phyloP scores from a whole-genome alignment of 1,140 invertebrate genomes.

The Hylaeus anthracinus region DNA sequence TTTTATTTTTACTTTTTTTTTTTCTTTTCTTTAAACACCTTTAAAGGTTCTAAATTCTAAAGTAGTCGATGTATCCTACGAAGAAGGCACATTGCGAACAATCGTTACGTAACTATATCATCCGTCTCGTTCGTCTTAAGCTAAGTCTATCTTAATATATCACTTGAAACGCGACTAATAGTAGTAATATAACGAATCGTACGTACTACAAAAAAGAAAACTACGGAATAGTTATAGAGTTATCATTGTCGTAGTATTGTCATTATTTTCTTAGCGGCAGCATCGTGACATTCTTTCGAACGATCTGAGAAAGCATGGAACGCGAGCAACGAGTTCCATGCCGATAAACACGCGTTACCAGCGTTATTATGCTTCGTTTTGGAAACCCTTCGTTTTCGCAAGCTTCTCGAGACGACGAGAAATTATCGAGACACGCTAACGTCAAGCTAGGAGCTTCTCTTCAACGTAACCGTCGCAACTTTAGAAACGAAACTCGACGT shows the following conservation, averaged over 20 bases:
- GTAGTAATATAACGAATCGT: slow-evolving; percentile 36
- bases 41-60: slow-evolving; percentile 22
- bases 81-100: slow-evolving; percentile 72
- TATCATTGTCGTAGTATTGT: slow-evolving; percentile 40
- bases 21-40: slow-evolving; percentile 9
- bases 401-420: neutral
- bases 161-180: slow-evolving; percentile 70
- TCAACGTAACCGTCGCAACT: too few relatives aligned
- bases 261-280: slow-evolving; percentile 44
- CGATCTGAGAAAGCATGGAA: neutral
- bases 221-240: slow-evolving; percentile 49
- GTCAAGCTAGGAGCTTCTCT: too few relatives aligned
- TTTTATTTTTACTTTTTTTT: slow-evolving; percentile 14
- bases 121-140: slow-evolving; percentile 62
- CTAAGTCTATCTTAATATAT: slow-evolving; percentile 69
- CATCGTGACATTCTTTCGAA: slow-evolving; percentile 36
- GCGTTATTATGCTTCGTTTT: slow-evolving; percentile 12
- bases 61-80: slow-evolving; percentile 30
- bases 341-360: neutral
- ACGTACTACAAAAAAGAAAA: slow-evolving; percentile 22
- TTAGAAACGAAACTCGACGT: too few relatives aligned
- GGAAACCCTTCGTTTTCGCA: neutral
- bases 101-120: slow-evolving; percentile 45
- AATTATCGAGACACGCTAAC: too few relatives aligned
- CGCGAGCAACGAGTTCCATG: slow-evolving; percentile 11